Evolutionary conservation across 2,797 vertebrate species (phyloP), one percentile per base, ranked within the genome.

Genomic region (Pelochelys cantorii): DNA sequence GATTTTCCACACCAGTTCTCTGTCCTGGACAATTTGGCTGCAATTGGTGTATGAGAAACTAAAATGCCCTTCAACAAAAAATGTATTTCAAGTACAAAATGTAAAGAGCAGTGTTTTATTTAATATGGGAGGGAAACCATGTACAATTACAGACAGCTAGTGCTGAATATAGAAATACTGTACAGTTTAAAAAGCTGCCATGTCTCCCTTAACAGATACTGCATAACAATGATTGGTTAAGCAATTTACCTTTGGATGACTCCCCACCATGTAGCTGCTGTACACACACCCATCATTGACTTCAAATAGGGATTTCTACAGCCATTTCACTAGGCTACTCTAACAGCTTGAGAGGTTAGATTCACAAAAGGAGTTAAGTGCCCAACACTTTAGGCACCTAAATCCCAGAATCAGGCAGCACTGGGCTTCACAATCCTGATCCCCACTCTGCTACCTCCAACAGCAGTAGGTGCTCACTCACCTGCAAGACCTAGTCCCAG

Each of bases 241-340:
- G n/a, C 81, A 18, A 31, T 9, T 91, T 65, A 18, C 31, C 29
- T 29, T 9, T 53, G 3, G 56, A 3, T 57, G 53, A 57, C 83
- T 1, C 22, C 1, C 27, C 1, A 34, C 22, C 22, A 54, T 0
- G 0, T 79, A 52, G 75, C n/a, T 8, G 5, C 83, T 1, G 22
- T 79, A 22, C 55, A 79, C 57, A 11, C 9, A 71, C 34, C 68
- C 31, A 71, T n/a, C 29, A 75, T 48, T 12, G 68, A 20, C 2
- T 9, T 4, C 0, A 4, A 29, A 1, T 2, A 0, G n/a, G 84
- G 31, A 85, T 18, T 7, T 22, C 68, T 0, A 0, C 2, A 1
- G 5, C 59, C 0, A 0, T 31, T 74, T 77, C 42, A 7, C 1
- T 75, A 48, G 78, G 52, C 48, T 3, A 37, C 34, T 3, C 59